A percentile compares a stretch with the other conserved stretches of the same genome.
phyloP scores from a whole-genome alignment of 2,797 vertebrate species.

The Chiloscyllium punctatum region DNA sequence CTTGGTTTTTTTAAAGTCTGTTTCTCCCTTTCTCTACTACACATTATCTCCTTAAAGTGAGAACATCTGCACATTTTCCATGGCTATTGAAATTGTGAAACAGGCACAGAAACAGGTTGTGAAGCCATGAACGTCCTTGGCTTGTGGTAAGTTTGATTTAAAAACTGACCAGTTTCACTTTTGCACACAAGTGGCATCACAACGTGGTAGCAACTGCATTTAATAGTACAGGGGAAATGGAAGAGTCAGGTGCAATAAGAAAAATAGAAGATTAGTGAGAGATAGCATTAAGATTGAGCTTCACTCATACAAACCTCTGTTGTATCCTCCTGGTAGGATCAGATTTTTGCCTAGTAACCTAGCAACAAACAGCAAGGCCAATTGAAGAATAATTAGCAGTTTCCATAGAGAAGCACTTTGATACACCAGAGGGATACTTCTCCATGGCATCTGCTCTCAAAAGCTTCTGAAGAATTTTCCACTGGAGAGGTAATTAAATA shows the following conservation, averaged over 20 bases:
- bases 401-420: conserved; percentile 19
- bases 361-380: not conserved
- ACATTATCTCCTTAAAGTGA: not conserved
- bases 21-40: not conserved
- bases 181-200: not conserved
- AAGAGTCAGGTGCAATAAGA: not conserved
- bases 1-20: not conserved
- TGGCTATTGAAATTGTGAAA: not conserved
- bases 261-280: not conserved
- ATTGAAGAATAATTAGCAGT: not conserved
- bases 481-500: not conserved
- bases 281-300: not conserved
- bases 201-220: not conserved
- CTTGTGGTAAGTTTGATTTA: not conserved
- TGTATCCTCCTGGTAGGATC: not conserved
- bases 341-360: not conserved
- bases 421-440: not conserved
- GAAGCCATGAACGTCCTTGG: not conserved
- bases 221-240: not conserved
- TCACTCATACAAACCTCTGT: not conserved
- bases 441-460: not conserved
- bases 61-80: not conserved
- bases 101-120: not conserved
- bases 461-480: not conserved
- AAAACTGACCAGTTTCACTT: not conserved